phyloP scores from a whole-genome alignment of 2,113 vertebrate genomes.

The Nothobranchius kuhntae region DNA sequence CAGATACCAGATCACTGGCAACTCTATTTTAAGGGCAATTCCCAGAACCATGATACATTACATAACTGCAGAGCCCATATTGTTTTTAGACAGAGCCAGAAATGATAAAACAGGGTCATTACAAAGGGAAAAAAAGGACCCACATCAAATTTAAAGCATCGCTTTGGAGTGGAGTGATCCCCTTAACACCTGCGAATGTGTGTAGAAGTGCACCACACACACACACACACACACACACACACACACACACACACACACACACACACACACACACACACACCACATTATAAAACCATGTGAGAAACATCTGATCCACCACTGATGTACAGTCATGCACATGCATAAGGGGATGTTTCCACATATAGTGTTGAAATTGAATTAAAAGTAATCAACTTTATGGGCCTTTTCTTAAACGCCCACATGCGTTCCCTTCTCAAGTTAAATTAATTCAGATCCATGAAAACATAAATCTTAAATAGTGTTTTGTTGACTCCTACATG shows the following conservation, averaged over 20 bases:
- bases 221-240: constrained; percentile 15
- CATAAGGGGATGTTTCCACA: constrained; percentile 4
- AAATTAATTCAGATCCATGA: too few species aligned
- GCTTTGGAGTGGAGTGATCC: constrained; percentile 22
- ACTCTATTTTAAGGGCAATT: constrained; percentile 82
- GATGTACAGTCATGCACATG: constrained; percentile 1
- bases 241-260: constrained; percentile 19
- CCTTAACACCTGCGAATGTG: constrained; percentile 38
- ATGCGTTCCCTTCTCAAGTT: background rate
- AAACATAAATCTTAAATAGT: too few species aligned
- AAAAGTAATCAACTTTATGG: background rate
- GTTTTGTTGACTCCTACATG: too few species aligned
- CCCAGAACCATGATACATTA: constrained; percentile 78
- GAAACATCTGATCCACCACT: constrained; percentile 16
- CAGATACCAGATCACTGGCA: constrained; percentile 74
- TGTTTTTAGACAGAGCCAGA: constrained; percentile 72
- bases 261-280: constrained; percentile 15
- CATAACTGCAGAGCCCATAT: constrained; percentile 74
- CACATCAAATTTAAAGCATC: constrained; percentile 46
- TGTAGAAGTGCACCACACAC: constrained; percentile 8
- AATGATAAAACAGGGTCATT: constrained; percentile 48
- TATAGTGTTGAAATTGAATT: background rate
- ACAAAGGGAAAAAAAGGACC: constrained; percentile 17
- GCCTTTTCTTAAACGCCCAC: background rate
- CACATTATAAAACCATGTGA: constrained; percentile 37